Base-by-base conservation (phyloP, 2,797 vertebrate species). In the Channa striata region DNA sequence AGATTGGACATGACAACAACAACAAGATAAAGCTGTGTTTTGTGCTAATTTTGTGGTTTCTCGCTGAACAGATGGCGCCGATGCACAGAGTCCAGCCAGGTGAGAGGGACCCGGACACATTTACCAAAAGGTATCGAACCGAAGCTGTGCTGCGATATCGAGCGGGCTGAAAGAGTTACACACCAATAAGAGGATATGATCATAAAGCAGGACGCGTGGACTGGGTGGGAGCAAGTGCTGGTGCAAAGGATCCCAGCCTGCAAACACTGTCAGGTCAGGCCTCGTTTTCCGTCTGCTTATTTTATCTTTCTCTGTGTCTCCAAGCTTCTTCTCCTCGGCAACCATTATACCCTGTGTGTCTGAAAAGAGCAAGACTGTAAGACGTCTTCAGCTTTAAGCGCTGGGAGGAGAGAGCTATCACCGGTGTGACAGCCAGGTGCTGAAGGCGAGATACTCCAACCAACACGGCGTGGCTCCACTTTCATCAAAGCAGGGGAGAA, bases 381-480 rank as follows among this genome's bases (percentile, higher is more conserved):
- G 78, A 85, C 72, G 85, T 82, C 74, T 76, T 77, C 50, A 77
- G 83, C 78, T 78, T 14, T 62, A 68, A 81, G 70, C 57, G 43
- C 67, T 68, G 47, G 67, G 80, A 68, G 77, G 82, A 76, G 71
- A 86, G 68, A 79, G 80, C 57, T 85, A 77, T 84, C 74, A 68
- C 56, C 44, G 70, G 61, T 78, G 72, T 82, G 85, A 90, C 84
- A 87, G 87, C 78, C 80, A 84, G 68, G 77, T 82, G 82, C 85
- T 85, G 50, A 81, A 77, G 81, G 81, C 72, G 19, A 78, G 75
- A 68, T 73, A 68, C 76, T 83, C 73, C 68, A 57, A 47, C 82
- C 65, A 48, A 71, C 68, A 46, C 72, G 66, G 68, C 30, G 50
- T 42, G 80, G 68, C 79, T 81, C 68, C 66, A 76, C 71, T 85